These are phyloP conservation scores for Rhea pennata DNA, from an alignment of 2,113 vertebrate species.

Conservation along the genomic window DNA sequence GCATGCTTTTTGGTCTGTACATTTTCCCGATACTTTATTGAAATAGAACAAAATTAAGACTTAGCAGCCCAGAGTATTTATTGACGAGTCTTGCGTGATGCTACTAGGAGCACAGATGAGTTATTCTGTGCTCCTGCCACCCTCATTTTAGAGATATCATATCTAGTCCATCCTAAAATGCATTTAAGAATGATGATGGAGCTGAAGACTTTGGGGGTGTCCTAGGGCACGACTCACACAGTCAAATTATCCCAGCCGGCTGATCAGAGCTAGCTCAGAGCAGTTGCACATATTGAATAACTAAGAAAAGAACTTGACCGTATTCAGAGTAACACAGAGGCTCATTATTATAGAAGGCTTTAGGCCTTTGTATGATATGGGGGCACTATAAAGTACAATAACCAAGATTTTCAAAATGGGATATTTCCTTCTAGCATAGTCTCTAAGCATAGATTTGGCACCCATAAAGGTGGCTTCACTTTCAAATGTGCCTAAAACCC, in stretches of 20 bases:
- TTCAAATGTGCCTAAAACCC: not conserved
- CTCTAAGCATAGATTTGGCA: not conserved
- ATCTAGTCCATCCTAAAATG: not conserved
- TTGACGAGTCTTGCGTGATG: not conserved
- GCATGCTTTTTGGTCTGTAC: not conserved
- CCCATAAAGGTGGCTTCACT: not conserved
- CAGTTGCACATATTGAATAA: fast-evolving
- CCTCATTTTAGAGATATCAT: not conserved
- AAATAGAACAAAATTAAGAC: not conserved
- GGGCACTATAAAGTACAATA: not conserved
- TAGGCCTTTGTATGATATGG: not conserved
- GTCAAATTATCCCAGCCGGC: not conserved
- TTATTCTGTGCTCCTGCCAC: not conserved
- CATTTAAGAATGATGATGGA: not conserved
- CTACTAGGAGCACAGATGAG: not conserved
- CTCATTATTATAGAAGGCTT: not conserved
- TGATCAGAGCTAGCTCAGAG: not conserved
- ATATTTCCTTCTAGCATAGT: not conserved
- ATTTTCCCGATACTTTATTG: not conserved
- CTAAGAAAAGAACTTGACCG: not conserved
- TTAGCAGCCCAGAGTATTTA: not conserved
- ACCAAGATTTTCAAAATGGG: not conserved
- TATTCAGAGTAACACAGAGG: not conserved
- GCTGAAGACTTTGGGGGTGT: not conserved
- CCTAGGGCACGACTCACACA: not conserved